Conservation (phyloP, 1,140 invertebrate species). For the Mycetomoellerius zeteki region DNA sequence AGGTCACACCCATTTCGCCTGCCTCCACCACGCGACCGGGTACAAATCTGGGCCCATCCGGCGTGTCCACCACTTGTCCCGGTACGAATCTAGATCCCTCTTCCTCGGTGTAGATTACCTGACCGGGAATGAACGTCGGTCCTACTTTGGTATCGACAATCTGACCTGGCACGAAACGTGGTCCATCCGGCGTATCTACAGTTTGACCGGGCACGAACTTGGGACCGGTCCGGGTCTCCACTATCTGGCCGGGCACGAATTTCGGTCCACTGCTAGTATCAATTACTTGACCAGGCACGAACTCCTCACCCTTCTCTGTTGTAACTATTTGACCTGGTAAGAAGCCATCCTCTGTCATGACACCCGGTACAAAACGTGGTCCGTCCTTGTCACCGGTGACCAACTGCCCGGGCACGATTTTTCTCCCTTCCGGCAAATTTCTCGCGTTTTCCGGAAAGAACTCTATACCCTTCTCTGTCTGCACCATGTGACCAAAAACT, state of each 20-base stretch:
- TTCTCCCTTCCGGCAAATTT: conserved; percentile 87
- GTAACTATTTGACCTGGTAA: conserved; percentile 91
- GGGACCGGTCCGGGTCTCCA: conserved; percentile 89
- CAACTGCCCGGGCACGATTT: conserved; percentile 90
- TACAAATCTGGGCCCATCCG: conserved; percentile 91
- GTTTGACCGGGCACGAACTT: conserved; percentile 92
- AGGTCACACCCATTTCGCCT: conserved; percentile 89
- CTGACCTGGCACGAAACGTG: conserved; percentile 91
- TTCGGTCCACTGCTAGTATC: conserved; percentile 88
- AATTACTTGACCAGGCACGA: conserved; percentile 89
- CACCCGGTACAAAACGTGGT: conserved; percentile 91
- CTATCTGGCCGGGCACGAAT: conserved; percentile 92
- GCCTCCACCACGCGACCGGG: conserved; percentile 91
- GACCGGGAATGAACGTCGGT: conserved; percentile 91
- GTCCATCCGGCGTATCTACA: conserved; percentile 90
- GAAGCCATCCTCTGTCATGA: conserved; percentile 90
- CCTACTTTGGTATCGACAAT: conserved; percentile 91
- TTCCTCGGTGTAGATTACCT: conserved; percentile 91
- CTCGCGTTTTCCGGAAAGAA: conserved; percentile 89
- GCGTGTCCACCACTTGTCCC: conserved; percentile 91
- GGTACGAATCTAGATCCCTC: conserved; percentile 91
- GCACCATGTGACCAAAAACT: conserved; percentile 91
- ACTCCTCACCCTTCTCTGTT: conserved; percentile 91
- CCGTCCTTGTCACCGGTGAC: conserved; percentile 89
- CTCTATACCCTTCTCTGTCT: conserved; percentile 90